These are phyloP conservation scores for Bettongia penicillata DNA, from an alignment of 2,113 vertebrate genomes.

Conservation along the genomic window DNA sequence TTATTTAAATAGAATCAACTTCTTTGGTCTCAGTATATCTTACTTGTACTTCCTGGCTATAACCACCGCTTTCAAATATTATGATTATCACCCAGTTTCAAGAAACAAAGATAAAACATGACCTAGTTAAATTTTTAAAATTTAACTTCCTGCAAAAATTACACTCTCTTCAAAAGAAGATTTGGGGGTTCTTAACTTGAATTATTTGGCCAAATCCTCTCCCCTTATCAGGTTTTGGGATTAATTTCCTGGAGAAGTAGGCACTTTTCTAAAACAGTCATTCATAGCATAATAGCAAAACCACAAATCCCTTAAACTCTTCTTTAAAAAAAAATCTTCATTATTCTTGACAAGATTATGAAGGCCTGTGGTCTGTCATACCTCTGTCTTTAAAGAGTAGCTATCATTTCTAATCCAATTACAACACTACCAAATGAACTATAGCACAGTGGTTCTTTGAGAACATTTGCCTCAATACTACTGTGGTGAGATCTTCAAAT, in stretches of 20 bases:
- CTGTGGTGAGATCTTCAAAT: background rate
- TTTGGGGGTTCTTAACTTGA: background rate
- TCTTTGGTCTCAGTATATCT: no score
- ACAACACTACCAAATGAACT: background rate
- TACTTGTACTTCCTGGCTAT: no score
- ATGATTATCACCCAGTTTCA: background rate
- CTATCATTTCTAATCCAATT: background rate
- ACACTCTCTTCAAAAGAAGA: background rate
- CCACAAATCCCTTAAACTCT: background rate
- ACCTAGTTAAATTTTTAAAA: background rate
- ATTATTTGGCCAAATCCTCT: background rate
- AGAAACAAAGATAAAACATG: background rate
- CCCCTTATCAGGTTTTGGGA: background rate
- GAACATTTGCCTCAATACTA: background rate
- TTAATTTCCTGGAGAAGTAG: background rate
- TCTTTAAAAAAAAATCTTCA: background rate
- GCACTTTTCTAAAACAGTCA: background rate
- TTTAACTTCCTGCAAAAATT: background rate
- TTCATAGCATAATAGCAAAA: background rate
- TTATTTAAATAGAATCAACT: no score
- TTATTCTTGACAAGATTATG: slow-evolving; percentile 7
- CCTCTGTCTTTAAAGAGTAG: slow-evolving; percentile 20
- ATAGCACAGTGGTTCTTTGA: background rate
- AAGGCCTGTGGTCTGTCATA: background rate
- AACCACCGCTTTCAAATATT: no score